Percentiles rank a stretch among this genome's conserved stretches.
Conservation (phyloP, 2,797 vertebrate species). For the Takifugu rubripes region DNA sequence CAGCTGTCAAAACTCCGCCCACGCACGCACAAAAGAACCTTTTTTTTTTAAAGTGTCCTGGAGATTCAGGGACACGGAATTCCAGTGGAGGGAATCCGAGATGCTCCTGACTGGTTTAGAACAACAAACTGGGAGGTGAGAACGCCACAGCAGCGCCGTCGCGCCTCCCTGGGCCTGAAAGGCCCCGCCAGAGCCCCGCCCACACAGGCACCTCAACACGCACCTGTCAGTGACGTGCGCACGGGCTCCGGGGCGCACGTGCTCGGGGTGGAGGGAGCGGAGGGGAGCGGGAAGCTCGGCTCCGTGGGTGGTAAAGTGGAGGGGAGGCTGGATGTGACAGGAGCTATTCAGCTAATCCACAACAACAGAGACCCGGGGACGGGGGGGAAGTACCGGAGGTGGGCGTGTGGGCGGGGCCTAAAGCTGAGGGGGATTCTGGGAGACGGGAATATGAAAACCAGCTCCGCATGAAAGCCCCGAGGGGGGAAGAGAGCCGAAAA, state of each 20-base stretch:
- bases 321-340: constrained; percentile 79
- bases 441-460: constrained; percentile 56
- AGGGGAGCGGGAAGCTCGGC: constrained; percentile 42
- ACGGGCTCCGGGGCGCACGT: constrained; percentile 14
- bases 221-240: constrained; percentile 65
- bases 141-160: constrained; percentile 55
- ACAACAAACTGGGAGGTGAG: constrained; percentile 67
- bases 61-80: constrained; percentile 23
- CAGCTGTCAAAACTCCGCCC: constrained; percentile 63
- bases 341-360: constrained; percentile 82
- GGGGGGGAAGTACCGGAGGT: constrained; percentile 10
- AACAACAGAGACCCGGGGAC: constrained; percentile 70
- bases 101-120: constrained; percentile 52
- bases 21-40: constrained; percentile 15
- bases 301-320: constrained; percentile 76
- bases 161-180: constrained; percentile 66
- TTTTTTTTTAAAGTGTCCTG: constrained; percentile 12
- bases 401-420: constrained; percentile 15
- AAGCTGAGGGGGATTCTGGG: constrained; percentile 32
- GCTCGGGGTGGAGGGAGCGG: neutral
- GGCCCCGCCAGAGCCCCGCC: constrained; percentile 37
- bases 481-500: constrained; percentile 31
- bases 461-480: constrained; percentile 54
- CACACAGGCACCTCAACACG: constrained; percentile 60
- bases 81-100: constrained; percentile 44